Base-by-base conservation (phyloP, 2,113 vertebrate species). In the Aplodontia rufa region DNA sequence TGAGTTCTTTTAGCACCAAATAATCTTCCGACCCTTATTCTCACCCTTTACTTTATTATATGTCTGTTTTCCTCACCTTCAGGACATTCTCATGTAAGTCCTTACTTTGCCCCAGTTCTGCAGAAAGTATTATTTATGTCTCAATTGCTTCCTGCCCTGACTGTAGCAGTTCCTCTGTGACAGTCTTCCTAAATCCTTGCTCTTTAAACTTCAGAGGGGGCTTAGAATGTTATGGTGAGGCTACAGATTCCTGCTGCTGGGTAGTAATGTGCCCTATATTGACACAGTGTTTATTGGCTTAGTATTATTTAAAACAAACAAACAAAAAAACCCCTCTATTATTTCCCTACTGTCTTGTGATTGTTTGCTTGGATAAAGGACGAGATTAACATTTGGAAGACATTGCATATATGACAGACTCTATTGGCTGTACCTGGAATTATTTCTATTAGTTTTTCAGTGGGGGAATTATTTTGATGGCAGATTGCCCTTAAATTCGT, bases 101-200 rank as follows among this genome's bases (percentile, higher is more conserved):
- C 81, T 96, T 58, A 68, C 68, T 90, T 97, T 95, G 96, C 84
- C 76, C 81, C n/a, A 17, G 66, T 94, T 82, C 49, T 87, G 87
- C 0, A 0, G 76, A 97, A 86, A 91, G 76, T 84, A 84, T 95
- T 96, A 60, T 93, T 93, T 96, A 71, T 94, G 90, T 82, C 96
- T 88, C 95, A 69, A 96, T 94, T 95, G 64, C 86, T 96, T 98
- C 91, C 93, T 96, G 92, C 75, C 35, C 1, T 85, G 85, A 91
- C 78, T 86, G 28, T 26, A 74, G 88, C 66, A 78, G 32, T 94
- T 96, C 53, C 74, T 82, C 53, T 55, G 66, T 79, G 76, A 81
- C 35, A 49, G 53, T 79, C 75, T 88, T 87, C n/a, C 58, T 72
- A 93, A 90, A 45, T 87, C 58, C 45, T 64, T 76, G 69, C 37